Conservation (phyloP, 1,140 invertebrate species). For the Chironomus tepperi region DNA sequence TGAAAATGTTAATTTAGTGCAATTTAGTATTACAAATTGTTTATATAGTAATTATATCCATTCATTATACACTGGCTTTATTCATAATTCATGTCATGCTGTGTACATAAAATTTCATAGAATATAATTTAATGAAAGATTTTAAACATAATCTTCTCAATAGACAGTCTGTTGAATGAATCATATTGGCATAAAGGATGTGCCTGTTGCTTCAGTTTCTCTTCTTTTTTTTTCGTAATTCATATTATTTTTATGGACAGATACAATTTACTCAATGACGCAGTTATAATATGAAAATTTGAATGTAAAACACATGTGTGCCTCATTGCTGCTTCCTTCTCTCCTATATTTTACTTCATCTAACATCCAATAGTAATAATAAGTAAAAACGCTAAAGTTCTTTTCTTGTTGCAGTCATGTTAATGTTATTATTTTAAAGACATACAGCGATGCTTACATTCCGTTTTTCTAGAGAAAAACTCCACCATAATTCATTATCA, state of each 20-base stretch:
- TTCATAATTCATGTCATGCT: no score
- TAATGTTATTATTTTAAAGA: neutral
- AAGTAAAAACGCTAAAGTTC: neutral
- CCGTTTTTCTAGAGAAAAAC: neutral
- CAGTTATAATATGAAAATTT: slow-evolving; percentile 11
- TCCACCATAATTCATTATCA: slow-evolving; percentile 2
- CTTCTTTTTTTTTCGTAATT: neutral
- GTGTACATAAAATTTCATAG: no score
- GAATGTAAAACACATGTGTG: slow-evolving; percentile 18
- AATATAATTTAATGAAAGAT: no score
- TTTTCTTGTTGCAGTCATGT: neutral
- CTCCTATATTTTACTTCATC: neutral
- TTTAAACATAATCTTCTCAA: no score
- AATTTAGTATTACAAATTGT: slow-evolving; percentile 15
- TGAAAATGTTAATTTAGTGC: slow-evolving; percentile 5
- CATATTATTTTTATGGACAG: slow-evolving; percentile 12
- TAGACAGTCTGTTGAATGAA: neutral
- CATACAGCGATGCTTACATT: neutral
- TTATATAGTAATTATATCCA: neutral
- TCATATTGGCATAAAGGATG: slow-evolving; percentile 21
- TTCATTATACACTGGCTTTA: neutral
- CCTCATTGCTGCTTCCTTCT: slow-evolving; percentile 1
- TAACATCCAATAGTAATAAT: no score
- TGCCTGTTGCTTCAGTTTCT: neutral
- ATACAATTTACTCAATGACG: slow-evolving; percentile 21